These are phyloP conservation scores for Acronicta aceris DNA, from an alignment of 2,888 invertebrate species.

Conservation along the genomic window DNA sequence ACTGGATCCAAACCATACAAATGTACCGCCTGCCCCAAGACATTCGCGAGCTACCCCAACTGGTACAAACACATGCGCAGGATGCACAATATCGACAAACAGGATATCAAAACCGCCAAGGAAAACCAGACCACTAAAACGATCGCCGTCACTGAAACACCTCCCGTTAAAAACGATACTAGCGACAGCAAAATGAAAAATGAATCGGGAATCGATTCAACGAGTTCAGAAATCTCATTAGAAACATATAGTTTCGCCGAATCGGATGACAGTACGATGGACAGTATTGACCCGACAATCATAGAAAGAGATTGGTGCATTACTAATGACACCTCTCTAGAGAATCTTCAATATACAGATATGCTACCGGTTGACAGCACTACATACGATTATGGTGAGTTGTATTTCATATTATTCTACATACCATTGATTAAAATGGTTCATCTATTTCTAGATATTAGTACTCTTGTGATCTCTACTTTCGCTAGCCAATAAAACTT, in stretches of 20 bases:
- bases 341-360: slow-evolving; percentile 56
- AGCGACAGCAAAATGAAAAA: slow-evolving; percentile 39
- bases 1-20: slow-evolving; percentile 87
- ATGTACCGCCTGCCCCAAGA: slow-evolving; percentile 87
- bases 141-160: slow-evolving; percentile 14
- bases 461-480: too few relatives aligned
- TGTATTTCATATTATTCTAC: neutral
- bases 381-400: slow-evolving; percentile 67
- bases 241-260: slow-evolving; percentile 49
- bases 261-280: slow-evolving; percentile 66
- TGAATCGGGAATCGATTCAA: slow-evolving; percentile 58
- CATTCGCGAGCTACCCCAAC: slow-evolving; percentile 89
- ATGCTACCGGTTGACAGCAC: slow-evolving; percentile 59
- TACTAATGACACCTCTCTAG: slow-evolving; percentile 50
- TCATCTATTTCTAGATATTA: too few relatives aligned
- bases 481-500: too few relatives aligned
- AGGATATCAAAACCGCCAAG: slow-evolving; percentile 28
- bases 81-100: slow-evolving; percentile 71
- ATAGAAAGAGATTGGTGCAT: slow-evolving; percentile 64
- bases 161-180: slow-evolving; percentile 31
- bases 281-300: slow-evolving; percentile 65
- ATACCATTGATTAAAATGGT: neutral
- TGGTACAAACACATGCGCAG: slow-evolving; percentile 87
- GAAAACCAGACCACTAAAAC: slow-evolving; percentile 16
- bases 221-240: slow-evolving; percentile 60